Evolutionary conservation across 2,113 vertebrate species (phyloP).

Genomic region (Myrmecophaga tridactyla): DNA sequence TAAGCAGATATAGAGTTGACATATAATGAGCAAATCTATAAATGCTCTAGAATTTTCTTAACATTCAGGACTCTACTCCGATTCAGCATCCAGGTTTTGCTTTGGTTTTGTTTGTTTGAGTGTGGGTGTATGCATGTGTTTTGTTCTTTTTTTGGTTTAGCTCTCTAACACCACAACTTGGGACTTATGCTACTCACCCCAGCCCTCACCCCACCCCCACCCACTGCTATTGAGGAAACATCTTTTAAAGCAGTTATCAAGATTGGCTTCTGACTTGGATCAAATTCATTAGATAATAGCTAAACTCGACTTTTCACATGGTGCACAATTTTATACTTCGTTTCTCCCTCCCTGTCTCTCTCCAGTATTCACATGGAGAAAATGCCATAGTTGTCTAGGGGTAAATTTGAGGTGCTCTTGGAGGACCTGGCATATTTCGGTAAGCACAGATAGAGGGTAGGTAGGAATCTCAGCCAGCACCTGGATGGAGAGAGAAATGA

Average conservation of each 20-base stretch:
- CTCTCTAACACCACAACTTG: neutral
- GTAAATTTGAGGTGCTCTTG: conserved; percentile 47
- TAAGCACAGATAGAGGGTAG: neutral
- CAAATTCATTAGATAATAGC: conserved; percentile 66
- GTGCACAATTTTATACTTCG: conserved; percentile 48
- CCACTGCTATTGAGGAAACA: neutral
- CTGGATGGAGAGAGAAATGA: neutral
- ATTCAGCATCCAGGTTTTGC: neutral
- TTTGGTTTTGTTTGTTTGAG: neutral
- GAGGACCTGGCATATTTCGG: conserved; percentile 56
- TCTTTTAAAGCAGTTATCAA: conserved; percentile 68
- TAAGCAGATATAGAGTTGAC: neutral
- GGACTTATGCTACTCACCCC: neutral
- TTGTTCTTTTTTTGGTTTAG: neutral
- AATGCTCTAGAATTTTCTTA: neutral
- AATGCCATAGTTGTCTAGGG: conserved; percentile 49
- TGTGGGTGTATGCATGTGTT: neutral
- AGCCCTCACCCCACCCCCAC: neutral
- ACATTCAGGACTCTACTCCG: neutral
- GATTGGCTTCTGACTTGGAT: conserved; percentile 51
- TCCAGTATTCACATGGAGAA: conserved; percentile 56
- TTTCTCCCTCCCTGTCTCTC: conserved; percentile 50
- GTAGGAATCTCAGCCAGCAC: conserved; percentile 17
- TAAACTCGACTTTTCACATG: conserved; percentile 55
- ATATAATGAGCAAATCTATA: neutral